Base-by-base conservation (phyloP, 2,888 invertebrate species). In the Lypha dubia region DNA sequence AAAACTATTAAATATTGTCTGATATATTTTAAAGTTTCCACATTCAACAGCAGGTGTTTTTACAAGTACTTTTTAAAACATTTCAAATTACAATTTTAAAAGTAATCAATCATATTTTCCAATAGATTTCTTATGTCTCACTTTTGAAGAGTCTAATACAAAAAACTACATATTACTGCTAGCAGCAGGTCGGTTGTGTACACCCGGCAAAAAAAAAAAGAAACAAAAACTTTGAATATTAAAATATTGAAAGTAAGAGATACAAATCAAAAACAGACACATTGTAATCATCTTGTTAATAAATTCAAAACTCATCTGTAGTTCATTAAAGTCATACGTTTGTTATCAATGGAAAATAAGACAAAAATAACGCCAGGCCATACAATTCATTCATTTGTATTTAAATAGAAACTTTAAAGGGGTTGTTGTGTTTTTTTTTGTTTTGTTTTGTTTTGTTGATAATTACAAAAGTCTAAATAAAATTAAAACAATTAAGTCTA, bases 301-400 rank as follows among this genome's bases (percentile, higher is more conserved):
- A 71, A 79, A 63, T 77, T 49, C 49, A 68, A 76, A 77, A 49
- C 49, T 58, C 83, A 83, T 83, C 79, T 83, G 79, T 22, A 75
- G 79, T 79, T 83, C 74, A 83, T 79, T 83, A 79, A 70, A 83
- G 79, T 75, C 79, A 75, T 56, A 53, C 79, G 46, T 62, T 74
- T 74, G 77, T 83, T 83, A 83, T 83, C 83, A 83, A 83, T 74
- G 32, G 35, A 22, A 46, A 44, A 3, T 1, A 63, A n/a, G n/a
- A 49, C n/a, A 49, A 17, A 49, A 17, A 11, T 44, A 44, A 51
- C 20, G 51, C 56, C 41, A 24, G 56, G 9, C 35, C 24, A 46
- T 3, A 71, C 71, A 71, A 71, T 71, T 11, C 60, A 60, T 60
- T 73, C 73, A 73, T 62, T 73, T 73, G 22, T 60, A 73, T 73